Conservation (phyloP, 2,888 invertebrate species). For the Lobophora halterata region DNA sequence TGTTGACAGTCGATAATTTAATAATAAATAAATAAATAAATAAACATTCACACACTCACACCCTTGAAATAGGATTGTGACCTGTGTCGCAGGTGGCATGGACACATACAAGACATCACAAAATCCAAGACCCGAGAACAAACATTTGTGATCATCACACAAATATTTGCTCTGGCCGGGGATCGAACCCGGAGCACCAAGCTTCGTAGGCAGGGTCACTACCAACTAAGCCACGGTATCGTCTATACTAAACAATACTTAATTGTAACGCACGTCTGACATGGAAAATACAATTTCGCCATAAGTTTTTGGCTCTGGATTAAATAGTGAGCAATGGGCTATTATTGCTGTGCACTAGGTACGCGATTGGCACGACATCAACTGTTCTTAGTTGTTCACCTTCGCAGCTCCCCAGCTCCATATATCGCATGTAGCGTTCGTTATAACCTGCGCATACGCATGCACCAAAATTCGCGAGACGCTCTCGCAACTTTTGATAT, state of each 20-base stretch:
- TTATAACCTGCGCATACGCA: constrained; percentile 9
- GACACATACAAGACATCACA: too few relatives aligned
- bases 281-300: constrained; percentile 17
- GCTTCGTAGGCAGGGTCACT: too few relatives aligned
- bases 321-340: constrained; percentile 33
- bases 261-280: constrained; percentile 8
- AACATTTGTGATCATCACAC: too few relatives aligned
- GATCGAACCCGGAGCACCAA: too few relatives aligned
- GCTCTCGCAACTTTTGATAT: constrained; percentile 25
- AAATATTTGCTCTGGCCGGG: too few relatives aligned
- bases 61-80: too few relatives aligned
- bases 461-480: constrained; percentile 24
- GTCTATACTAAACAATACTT: constrained; percentile 2
- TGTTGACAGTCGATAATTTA: constrained; percentile 39
- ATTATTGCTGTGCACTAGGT: constrained; percentile 49
- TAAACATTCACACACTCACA: too few relatives aligned
- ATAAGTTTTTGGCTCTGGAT: constrained; percentile 20
- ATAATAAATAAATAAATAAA: constrained; percentile 24
- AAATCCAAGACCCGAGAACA: too few relatives aligned
- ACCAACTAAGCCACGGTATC: too few relatives aligned
- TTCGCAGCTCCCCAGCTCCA: constrained; percentile 49
- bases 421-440: constrained; percentile 32
- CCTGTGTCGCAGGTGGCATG: too few relatives aligned
- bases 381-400: constrained; percentile 60
- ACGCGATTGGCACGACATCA: constrained; percentile 65